These are phyloP conservation scores for Callipepla californica DNA, from an alignment of 2,113 vertebrate species.

Conservation along the genomic window DNA sequence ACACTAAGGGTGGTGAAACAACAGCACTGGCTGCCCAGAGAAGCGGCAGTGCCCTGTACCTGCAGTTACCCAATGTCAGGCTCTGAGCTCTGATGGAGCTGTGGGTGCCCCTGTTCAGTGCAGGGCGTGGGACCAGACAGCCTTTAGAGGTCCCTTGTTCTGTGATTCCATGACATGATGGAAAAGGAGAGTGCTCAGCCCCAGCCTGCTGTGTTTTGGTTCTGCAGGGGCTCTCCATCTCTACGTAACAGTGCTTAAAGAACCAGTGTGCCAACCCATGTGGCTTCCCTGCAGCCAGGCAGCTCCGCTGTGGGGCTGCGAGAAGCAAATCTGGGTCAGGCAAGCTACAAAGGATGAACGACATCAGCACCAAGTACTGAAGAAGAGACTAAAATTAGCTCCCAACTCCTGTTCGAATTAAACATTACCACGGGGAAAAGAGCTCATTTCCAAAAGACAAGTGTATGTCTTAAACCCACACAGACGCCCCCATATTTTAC, in stretches of 20 bases:
- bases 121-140: too few relatives aligned
- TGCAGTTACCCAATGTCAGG: too few relatives aligned
- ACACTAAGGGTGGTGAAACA: too few relatives aligned
- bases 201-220: neutral
- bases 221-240: neutral
- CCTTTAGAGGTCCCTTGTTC: too few relatives aligned
- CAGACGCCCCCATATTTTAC: neutral
- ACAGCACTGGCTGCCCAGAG: too few relatives aligned
- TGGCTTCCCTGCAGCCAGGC: slow-evolving; percentile 1
- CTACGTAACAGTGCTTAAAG: neutral
- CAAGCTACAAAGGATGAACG: slow-evolving; percentile 37
- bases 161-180: too few relatives aligned
- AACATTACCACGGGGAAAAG: slow-evolving; percentile 48
- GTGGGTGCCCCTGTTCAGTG: too few relatives aligned
- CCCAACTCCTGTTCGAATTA: slow-evolving; percentile 21
- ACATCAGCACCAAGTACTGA: slow-evolving; percentile 16
- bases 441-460: slow-evolving; percentile 29
- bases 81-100: too few relatives aligned
- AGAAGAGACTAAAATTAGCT: slow-evolving; percentile 62
- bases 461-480: slow-evolving; percentile 10
- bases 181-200: neutral
- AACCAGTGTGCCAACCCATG: neutral
- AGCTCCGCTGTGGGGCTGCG: neutral
- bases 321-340: slow-evolving; percentile 59
- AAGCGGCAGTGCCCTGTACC: too few relatives aligned